Conservation (phyloP, 2,888 invertebrate species). For the Synanthedon vespiformis region DNA sequence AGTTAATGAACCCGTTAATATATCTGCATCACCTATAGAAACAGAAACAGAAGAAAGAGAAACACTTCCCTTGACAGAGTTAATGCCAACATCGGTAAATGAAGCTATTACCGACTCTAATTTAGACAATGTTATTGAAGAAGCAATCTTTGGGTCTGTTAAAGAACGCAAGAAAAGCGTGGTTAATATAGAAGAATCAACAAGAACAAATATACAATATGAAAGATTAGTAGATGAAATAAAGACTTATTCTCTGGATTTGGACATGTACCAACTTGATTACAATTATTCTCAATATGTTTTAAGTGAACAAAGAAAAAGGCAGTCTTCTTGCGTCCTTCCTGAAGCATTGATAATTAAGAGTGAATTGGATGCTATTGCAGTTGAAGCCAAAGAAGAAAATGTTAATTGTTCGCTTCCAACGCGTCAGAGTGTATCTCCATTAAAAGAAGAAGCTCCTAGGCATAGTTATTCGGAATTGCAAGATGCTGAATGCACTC, state of each 20-base stretch:
- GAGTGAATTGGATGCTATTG: not conserved
- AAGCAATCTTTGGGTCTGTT: constrained; percentile 74
- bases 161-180: constrained; percentile 57
- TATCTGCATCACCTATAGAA: not conserved
- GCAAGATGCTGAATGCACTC: constrained; percentile 17
- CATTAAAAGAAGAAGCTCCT: constrained; percentile 5
- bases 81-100: not conserved
- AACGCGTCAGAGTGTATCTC: constrained; percentile 1
- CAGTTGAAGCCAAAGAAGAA: not conserved
- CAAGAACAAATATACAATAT: constrained; percentile 28
- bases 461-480: constrained; percentile 14
- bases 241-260: constrained; percentile 42
- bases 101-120: constrained; percentile 17
- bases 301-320: constrained; percentile 14
- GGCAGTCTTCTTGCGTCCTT: not conserved
- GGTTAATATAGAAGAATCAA: constrained; percentile 10
- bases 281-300: constrained; percentile 38
- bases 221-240: constrained; percentile 40
- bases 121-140: constrained; percentile 43
- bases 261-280: constrained; percentile 39
- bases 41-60: constrained; percentile 2
- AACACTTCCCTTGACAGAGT: constrained; percentile 1
- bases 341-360: not conserved
- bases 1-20: not conserved
- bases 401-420: not conserved